Evolutionary conservation across 2,888 invertebrate genomes (phyloP).

Genomic region (Hypsopygia costalis): DNA sequence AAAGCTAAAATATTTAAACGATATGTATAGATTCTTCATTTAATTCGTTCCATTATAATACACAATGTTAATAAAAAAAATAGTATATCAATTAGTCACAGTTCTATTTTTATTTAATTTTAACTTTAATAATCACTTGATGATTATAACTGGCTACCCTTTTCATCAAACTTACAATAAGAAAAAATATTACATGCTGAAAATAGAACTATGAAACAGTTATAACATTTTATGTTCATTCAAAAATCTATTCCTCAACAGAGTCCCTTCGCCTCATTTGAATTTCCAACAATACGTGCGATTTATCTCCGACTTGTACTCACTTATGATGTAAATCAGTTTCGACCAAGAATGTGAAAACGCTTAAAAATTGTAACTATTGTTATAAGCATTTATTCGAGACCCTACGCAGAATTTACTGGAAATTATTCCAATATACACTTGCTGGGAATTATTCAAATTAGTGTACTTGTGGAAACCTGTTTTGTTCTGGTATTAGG

Average conservation of each 20-base stretch:
- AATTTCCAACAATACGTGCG: constrained; percentile 1
- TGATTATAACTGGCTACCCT: no score
- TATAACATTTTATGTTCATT: not conserved
- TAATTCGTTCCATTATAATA: no score
- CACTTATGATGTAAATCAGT: constrained; percentile 6
- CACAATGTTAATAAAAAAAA: no score
- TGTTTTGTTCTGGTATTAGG: constrained; percentile 34
- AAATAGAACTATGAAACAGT: not conserved
- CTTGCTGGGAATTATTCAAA: constrained; percentile 64
- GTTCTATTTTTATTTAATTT: no score
- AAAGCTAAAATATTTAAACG: no score
- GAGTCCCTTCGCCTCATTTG: constrained; percentile 1
- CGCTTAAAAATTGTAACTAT: no score
- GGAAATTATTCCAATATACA: constrained; percentile 20
- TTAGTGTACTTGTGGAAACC: constrained; percentile 65
- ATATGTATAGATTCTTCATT: no score
- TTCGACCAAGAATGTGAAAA: not conserved
- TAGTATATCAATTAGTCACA: no score
- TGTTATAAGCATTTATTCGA: not conserved
- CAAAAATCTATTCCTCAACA: not conserved
- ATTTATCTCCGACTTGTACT: not conserved
- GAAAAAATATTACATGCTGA: no score
- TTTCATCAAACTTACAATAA: no score
- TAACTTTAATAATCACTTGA: no score
- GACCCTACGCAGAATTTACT: constrained; percentile 4